Evolutionary conservation across 2,888 invertebrate genomes (phyloP), one percentile per base, ranked within the genome.

Genomic region (Yponomeuta plumbellus): DNA sequence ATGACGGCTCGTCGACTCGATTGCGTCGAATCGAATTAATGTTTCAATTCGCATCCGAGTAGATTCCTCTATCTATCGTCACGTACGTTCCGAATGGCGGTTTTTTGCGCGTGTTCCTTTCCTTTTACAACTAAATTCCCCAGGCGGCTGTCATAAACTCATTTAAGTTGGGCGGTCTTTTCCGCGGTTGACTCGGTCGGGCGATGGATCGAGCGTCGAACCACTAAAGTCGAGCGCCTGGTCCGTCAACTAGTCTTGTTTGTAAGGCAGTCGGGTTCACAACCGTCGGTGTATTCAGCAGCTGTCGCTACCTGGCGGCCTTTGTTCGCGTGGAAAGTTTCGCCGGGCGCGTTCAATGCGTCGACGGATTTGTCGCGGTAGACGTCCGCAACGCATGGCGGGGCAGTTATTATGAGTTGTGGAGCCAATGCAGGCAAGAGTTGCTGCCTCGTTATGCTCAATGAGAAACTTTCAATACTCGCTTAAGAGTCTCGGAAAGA

Each of bases 251-350:
- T 2, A 59, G 59, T 59, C 23, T 11, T 22, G 59, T 59, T 22
- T 22, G 58, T 65, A 8, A 34, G 34, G 34, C 34, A 34, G 34
- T 34, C 64, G 21, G 22, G 59, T 59, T 23, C 21, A 23, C 59
- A 59, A 11, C 22, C 22, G 59, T 11, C 23, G 59, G 59, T 22
- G 80, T 86, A 84, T 84, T 83, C 83, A 78, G 80, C 85, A 85
- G 85, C 85, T 84, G 86, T 77, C 83, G 80, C 74, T 87, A 88
- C 88, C 87, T 87, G 88, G 79, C 74, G 75, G 80, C 83, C 86
- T 88, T 88, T 88, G 89, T 87, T 83, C 56, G 10, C 63, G 75
- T 79, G 84, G 83, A 85, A 86, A 83, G 81, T 85, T 65, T 64
- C 23, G 26, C 65, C 86, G 44, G 17, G 83, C 74, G 74, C 71